A percentile compares a stretch with the other conserved stretches of the same genome.
Evolutionary conservation across 1,140 invertebrate species (phyloP).

Genomic region (Cecropterus lyciades): DNA sequence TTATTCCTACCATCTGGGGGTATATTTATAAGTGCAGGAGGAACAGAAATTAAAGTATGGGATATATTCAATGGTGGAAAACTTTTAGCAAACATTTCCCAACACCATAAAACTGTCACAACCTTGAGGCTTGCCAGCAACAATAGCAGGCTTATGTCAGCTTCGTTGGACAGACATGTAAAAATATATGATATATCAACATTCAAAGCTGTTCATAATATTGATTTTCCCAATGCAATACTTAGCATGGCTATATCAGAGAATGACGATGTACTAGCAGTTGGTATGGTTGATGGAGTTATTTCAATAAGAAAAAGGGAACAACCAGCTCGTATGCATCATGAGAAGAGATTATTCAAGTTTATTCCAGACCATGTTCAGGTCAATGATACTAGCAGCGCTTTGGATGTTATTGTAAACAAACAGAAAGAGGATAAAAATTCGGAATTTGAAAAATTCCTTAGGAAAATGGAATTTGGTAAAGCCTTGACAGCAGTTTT

Average conservation of each 20-base stretch:
- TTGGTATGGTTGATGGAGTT: constrained; percentile 96
- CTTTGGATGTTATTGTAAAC: constrained; percentile 84
- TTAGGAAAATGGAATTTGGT: constrained; percentile 93
- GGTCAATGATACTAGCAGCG: constrained; percentile 46
- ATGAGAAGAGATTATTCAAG: constrained; percentile 79
- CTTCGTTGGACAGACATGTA: constrained; percentile 96
- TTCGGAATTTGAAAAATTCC: constrained; percentile 87
- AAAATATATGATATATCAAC: constrained; percentile 96
- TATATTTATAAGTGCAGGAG: constrained; percentile 96
- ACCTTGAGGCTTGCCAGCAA: constrained; percentile 91
- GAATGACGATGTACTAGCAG: constrained; percentile 93
- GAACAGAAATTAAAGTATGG: constrained; percentile 97
- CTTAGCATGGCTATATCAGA: constrained; percentile 93
- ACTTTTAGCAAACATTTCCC: constrained; percentile 90
- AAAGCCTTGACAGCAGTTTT: constrained; percentile 92
- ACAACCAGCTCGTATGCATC: constrained; percentile 75
- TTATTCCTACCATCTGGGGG: constrained; percentile 95
- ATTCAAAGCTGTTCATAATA: constrained; percentile 94
- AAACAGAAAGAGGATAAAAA: constrained; percentile 79
- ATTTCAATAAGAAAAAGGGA: constrained; percentile 93
- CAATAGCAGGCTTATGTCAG: constrained; percentile 93
- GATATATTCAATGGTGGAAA: constrained; percentile 94
- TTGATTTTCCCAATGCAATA: constrained; percentile 96
- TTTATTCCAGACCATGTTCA: constrained; percentile 81
- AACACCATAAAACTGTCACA: constrained; percentile 98